Evolutionary conservation across 2,888 invertebrate species (phyloP).

Genomic region (Achlya flavicornis): DNA sequence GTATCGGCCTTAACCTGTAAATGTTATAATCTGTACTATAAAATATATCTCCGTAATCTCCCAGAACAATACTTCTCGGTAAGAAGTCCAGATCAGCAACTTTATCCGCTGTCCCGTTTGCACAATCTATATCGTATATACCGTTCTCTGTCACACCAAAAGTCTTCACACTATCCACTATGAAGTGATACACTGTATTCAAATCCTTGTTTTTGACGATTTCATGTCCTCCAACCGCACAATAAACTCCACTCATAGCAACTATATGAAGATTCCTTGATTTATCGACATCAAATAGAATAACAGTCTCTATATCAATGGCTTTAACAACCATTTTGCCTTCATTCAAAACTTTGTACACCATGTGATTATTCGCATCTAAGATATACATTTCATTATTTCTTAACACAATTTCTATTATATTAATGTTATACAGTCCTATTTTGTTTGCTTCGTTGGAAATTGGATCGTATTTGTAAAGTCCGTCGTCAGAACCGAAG

Average conservation of each 20-base stretch:
- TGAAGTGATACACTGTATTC: conserved; percentile 57
- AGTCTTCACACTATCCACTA: conserved; percentile 58
- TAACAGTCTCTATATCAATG: conserved; percentile 34
- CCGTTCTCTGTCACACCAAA: conserved; percentile 61
- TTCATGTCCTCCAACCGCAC: conserved; percentile 54
- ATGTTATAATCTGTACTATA: conserved; percentile 63
- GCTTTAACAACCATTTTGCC: conserved; percentile 51
- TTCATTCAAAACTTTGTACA: conserved; percentile 65
- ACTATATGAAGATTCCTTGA: conserved; percentile 65
- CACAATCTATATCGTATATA: conserved; percentile 64
- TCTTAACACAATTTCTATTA: conserved; percentile 68
- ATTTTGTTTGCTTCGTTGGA: conserved; percentile 57
- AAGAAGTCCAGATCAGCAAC: conserved; percentile 57
- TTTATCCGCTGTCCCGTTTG: conserved; percentile 65
- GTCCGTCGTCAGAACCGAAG: conserved; percentile 72
- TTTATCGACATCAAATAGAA: conserved; percentile 67
- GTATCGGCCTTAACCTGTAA: conserved; percentile 66
- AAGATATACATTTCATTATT: conserved; percentile 70
- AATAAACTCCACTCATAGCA: conserved; percentile 71
- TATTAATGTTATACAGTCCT: conserved; percentile 70
- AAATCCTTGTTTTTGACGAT: conserved; percentile 66
- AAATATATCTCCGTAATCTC: conserved; percentile 74
- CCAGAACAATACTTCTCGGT: conserved; percentile 66
- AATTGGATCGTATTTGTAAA: conserved; percentile 69
- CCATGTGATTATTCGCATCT: conserved; percentile 71